A percentile compares a stretch with the other conserved stretches of the same genome.
Evolutionary conservation across 35 echinoderm and acorn worm genomes (phyloP).

Genomic region (Holothuria glaberrima): DNA sequence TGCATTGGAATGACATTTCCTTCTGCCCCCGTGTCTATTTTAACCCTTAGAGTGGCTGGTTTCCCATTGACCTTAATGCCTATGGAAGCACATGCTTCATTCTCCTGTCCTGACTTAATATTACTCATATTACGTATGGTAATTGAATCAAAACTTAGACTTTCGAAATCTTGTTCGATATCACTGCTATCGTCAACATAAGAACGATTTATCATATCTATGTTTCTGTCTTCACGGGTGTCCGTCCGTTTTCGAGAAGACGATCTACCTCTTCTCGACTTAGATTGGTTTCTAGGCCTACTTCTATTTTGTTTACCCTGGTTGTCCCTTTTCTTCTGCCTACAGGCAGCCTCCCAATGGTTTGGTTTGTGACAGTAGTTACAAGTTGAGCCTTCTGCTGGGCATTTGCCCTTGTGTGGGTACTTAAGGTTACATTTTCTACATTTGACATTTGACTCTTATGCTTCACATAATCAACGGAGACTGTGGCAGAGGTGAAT

Average conservation of each 20-base stretch:
- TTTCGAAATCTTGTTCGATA: background rate
- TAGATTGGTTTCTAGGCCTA: background rate
- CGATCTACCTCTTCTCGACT: background rate
- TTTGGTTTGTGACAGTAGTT: background rate
- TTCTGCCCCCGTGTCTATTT: slow-evolving; percentile 57
- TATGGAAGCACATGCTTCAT: slow-evolving; percentile 26
- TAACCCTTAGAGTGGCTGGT: slow-evolving; percentile 21
- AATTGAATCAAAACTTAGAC: slow-evolving; percentile 24
- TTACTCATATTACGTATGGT: slow-evolving; percentile 23
- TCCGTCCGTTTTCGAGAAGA: background rate
- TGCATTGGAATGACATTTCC: slow-evolving; percentile 26
- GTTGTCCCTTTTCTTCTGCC: background rate
- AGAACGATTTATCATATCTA: background rate
- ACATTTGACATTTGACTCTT: background rate
- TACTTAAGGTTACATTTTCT: background rate
- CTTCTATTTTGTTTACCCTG: background rate
- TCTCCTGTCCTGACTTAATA: background rate
- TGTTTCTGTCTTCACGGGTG: background rate
- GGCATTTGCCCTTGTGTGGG: slow-evolving; percentile 19
- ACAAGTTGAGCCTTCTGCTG: slow-evolving; percentile 1
- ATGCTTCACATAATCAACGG: background rate
- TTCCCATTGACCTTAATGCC: background rate
- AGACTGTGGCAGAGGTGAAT: background rate
- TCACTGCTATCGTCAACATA: background rate
- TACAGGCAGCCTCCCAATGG: slow-evolving; percentile 45